A percentile compares a stretch with the other conserved stretches of the same genome.
These are phyloP conservation scores for Nymphalis c-album DNA, from an alignment of 2,888 invertebrate genomes.

Conservation along the genomic window DNA sequence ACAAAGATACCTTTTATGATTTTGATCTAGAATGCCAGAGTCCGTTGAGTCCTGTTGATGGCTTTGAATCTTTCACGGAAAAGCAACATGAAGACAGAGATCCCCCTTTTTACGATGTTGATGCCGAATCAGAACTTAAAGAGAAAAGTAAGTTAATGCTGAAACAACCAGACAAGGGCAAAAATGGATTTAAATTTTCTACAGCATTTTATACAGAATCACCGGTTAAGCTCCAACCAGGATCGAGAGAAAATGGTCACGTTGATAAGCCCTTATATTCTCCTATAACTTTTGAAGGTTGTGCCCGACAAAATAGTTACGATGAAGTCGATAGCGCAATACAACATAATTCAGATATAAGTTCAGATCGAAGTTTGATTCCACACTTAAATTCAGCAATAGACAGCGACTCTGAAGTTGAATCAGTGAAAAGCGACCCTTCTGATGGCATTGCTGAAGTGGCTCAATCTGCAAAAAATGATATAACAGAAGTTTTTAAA, in stretches of 20 bases:
- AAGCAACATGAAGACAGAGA: slow-evolving; percentile 79
- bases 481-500: slow-evolving; percentile 56
- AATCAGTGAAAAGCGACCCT: slow-evolving; percentile 75
- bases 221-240: slow-evolving; percentile 71
- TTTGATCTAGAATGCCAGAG: slow-evolving; percentile 85
- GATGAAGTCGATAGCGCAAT: slow-evolving; percentile 66
- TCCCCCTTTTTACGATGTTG: slow-evolving; percentile 78
- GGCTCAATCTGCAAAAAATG: slow-evolving; percentile 53
- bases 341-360: slow-evolving; percentile 45
- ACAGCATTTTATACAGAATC: slow-evolving; percentile 70
- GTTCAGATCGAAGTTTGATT: slow-evolving; percentile 51
- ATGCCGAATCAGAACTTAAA: slow-evolving; percentile 68
- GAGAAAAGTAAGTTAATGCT: slow-evolving; percentile 59
- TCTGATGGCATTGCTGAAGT: slow-evolving; percentile 62
- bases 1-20: slow-evolving; percentile 83
- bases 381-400: slow-evolving; percentile 49
- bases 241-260: slow-evolving; percentile 71
- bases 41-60: slow-evolving; percentile 86
- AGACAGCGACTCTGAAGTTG: slow-evolving; percentile 76
- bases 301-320: slow-evolving; percentile 67
- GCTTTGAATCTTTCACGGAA: slow-evolving; percentile 76
- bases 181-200: slow-evolving; percentile 75
- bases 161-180: slow-evolving; percentile 75
- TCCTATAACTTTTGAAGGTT: slow-evolving; percentile 75
- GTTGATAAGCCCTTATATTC: slow-evolving; percentile 69